A percentile compares a stretch with the other conserved stretches of the same genome.
These are phyloP conservation scores for Pseudomugil gertrudae DNA, from an alignment of 2,797 vertebrate species.

Conservation along the genomic window DNA sequence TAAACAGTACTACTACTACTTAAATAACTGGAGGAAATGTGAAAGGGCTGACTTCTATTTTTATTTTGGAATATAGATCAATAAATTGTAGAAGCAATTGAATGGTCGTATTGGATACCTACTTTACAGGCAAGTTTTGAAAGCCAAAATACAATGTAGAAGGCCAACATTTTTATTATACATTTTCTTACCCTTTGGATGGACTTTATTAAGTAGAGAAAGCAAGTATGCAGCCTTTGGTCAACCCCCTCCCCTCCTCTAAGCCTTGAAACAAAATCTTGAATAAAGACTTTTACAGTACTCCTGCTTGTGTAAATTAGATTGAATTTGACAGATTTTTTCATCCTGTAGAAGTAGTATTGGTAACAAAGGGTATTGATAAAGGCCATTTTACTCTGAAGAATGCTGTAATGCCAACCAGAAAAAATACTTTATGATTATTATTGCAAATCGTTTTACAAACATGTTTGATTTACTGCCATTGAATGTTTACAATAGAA, in stretches of 20 bases:
- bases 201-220: slow-evolving; percentile 72
- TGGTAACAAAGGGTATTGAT: background rate
- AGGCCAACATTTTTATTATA: slow-evolving; percentile 78
- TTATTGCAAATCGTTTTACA: background rate
- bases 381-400: background rate
- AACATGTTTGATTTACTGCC: background rate
- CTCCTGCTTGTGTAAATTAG: slow-evolving; percentile 22
- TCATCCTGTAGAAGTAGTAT: background rate
- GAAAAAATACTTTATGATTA: background rate
- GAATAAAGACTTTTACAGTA: slow-evolving; percentile 85
- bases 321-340: background rate
- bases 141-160: slow-evolving; percentile 80
- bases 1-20: slow-evolving; percentile 66
- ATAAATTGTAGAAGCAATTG: slow-evolving; percentile 66
- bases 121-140: slow-evolving; percentile 64
- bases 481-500: background rate
- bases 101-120: slow-evolving; percentile 59
- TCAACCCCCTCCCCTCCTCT: slow-evolving; percentile 58
- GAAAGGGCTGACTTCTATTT: slow-evolving; percentile 73
- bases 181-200: slow-evolving; percentile 63
- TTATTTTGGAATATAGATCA: slow-evolving; percentile 67
- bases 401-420: background rate
- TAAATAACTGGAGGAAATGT: slow-evolving; percentile 65
- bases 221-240: slow-evolving; percentile 61
- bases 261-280: slow-evolving; percentile 77